phyloP scores from a whole-genome alignment of 2,888 invertebrate genomes.

The Andrena haemorrhoa region DNA sequence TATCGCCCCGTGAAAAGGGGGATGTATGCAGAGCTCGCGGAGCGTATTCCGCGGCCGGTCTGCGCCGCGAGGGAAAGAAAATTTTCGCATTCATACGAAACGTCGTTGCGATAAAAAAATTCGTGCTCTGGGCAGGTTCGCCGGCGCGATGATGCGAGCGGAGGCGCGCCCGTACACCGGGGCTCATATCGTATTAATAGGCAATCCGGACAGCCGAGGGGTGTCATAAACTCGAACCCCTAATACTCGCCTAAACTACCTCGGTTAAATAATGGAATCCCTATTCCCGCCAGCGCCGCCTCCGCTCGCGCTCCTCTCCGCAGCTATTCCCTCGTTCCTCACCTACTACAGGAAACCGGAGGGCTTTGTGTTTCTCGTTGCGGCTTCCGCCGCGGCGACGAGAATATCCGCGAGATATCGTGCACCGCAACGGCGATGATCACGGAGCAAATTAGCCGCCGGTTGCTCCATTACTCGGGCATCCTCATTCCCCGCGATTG shows the following conservation, averaged over 20 bases:
- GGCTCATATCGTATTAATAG: constrained; percentile 85
- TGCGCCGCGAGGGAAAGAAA: constrained; percentile 16
- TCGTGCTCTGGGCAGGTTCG: constrained; percentile 60
- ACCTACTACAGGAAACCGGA: constrained; percentile 39
- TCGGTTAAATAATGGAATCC: constrained; percentile 85
- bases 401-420: constrained; percentile 36
- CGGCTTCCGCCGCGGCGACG: constrained; percentile 48
- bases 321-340: constrained; percentile 58
- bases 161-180: constrained; percentile 73
- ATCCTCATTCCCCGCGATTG: neutral
- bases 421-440: constrained; percentile 35
- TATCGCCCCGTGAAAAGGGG: constrained; percentile 45
- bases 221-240: constrained; percentile 85
- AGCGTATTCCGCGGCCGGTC: neutral
- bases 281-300: constrained; percentile 75
- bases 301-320: constrained; percentile 46
- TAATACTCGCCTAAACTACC: constrained; percentile 85
- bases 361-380: constrained; percentile 67
- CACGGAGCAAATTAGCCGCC: constrained; percentile 40
- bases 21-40: neutral
- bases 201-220: constrained; percentile 84
- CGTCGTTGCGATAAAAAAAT: constrained; percentile 70
- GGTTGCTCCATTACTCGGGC: constrained; percentile 46
- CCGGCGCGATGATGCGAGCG: constrained; percentile 64
- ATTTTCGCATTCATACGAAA: constrained; percentile 68